Evolutionary conservation across 2,113 vertebrate species (phyloP).

Genomic region (Ailuropoda melanoleuca): DNA sequence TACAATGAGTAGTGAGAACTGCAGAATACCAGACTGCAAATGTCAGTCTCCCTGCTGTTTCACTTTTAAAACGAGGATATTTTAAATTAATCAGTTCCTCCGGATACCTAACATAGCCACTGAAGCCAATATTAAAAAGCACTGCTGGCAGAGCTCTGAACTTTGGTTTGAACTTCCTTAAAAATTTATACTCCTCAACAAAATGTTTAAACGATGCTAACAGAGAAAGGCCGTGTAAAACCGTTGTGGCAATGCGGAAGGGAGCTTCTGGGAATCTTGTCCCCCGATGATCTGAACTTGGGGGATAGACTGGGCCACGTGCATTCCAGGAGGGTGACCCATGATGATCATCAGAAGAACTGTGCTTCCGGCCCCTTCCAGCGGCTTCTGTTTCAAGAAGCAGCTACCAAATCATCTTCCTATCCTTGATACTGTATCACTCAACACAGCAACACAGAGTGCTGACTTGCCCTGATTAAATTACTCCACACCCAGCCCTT

Average conservation of each 20-base stretch:
- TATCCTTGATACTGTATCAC: background rate
- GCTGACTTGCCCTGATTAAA: conserved; percentile 53
- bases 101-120: conserved; percentile 1
- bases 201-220: conserved; percentile 47
- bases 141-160: conserved; percentile 30
- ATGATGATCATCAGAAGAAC: background rate
- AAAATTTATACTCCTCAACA: conserved; percentile 62
- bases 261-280: background rate
- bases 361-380: background rate
- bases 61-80: conserved; percentile 37
- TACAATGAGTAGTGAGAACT: conserved; percentile 28
- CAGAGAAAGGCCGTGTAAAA: conserved; percentile 16
- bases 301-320: background rate
- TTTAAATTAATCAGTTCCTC: conserved; percentile 64
- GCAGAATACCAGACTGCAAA: conserved; percentile 35
- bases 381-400: background rate
- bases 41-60: conserved; percentile 66
- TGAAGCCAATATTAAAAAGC: conserved; percentile 42
- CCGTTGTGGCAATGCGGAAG: background rate
- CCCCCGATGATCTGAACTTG: background rate
- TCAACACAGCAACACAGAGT: background rate
- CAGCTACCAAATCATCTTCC: background rate
- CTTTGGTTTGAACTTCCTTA: conserved; percentile 63
- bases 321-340: background rate
- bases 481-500: conserved; percentile 56